These are phyloP conservation scores for Hydropotes inermis DNA, from an alignment of 2,113 vertebrate genomes.

Conservation along the genomic window DNA sequence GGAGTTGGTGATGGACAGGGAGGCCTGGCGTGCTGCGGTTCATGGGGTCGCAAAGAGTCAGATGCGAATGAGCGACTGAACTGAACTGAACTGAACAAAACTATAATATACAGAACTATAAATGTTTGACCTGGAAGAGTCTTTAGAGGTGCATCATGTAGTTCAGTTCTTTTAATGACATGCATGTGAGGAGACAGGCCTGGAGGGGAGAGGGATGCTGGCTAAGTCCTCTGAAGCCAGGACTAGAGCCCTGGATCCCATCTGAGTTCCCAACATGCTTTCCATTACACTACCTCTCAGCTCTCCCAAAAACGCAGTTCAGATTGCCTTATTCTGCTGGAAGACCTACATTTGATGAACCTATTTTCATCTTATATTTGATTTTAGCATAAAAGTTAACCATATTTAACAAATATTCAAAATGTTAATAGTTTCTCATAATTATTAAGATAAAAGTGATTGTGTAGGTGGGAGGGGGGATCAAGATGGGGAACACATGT, in stretches of 20 bases:
- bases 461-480: background rate
- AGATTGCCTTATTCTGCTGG: background rate
- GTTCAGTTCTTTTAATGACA: background rate
- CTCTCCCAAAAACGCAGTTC: background rate
- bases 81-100: background rate
- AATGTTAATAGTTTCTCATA: background rate
- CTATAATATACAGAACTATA: background rate
- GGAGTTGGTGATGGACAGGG: background rate
- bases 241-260: fast-evolving
- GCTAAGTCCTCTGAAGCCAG: background rate
- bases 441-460: background rate
- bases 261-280: fast-evolving
- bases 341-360: background rate
- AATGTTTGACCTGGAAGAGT: background rate
- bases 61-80: background rate
- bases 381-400: background rate
- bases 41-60: background rate
- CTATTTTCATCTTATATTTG: background rate
- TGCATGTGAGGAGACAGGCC: background rate
- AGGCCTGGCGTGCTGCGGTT: background rate
- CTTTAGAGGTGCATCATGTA: background rate
- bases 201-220: background rate
- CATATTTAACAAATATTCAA: background rate
- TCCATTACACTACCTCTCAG: fast-evolving
- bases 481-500: too few relatives aligned